Percentiles rank a stretch among this genome's conserved stretches.
Conservation (phyloP, 2,797 vertebrate genomes). For the Hydrophis major region DNA sequence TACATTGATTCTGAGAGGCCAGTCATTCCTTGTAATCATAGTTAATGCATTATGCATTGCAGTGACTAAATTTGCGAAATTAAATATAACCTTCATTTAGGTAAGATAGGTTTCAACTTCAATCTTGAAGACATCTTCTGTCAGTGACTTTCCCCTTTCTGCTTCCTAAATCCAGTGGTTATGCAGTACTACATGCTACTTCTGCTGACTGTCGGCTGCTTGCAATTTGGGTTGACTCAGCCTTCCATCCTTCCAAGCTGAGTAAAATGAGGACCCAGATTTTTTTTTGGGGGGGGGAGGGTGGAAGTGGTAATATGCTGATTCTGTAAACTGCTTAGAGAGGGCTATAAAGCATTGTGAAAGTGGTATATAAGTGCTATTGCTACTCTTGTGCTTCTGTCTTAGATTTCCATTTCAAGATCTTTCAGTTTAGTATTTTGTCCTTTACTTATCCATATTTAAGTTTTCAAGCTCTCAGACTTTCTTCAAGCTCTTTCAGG, state of each 20-base stretch:
- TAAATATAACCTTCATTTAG: background rate
- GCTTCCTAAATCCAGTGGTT: background rate
- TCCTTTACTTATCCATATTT: background rate
- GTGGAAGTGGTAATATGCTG: too few relatives aligned
- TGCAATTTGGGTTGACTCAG: too few relatives aligned
- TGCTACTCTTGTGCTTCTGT: background rate
- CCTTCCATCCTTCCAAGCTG: too few relatives aligned
- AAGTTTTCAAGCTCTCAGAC: background rate
- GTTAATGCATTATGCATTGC: background rate
- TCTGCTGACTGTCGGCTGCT: too few relatives aligned
- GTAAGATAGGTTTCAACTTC: background rate
- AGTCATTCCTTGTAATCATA: background rate
- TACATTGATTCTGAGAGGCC: background rate
- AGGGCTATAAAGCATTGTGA: too few relatives aligned
- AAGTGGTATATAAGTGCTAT: too few relatives aligned
- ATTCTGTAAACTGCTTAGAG: too few relatives aligned
- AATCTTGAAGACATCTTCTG: background rate
- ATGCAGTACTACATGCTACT: too few relatives aligned
- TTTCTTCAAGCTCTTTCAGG: background rate
- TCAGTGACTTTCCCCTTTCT: background rate
- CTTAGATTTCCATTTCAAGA: background rate
- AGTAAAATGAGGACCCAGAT: too few relatives aligned
- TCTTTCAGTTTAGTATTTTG: background rate
- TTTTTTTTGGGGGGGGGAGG: too few relatives aligned
- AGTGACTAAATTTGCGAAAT: background rate